Base-by-base conservation (phyloP, 92 coral and sea anemone species). In the Porites divaricata region DNA sequence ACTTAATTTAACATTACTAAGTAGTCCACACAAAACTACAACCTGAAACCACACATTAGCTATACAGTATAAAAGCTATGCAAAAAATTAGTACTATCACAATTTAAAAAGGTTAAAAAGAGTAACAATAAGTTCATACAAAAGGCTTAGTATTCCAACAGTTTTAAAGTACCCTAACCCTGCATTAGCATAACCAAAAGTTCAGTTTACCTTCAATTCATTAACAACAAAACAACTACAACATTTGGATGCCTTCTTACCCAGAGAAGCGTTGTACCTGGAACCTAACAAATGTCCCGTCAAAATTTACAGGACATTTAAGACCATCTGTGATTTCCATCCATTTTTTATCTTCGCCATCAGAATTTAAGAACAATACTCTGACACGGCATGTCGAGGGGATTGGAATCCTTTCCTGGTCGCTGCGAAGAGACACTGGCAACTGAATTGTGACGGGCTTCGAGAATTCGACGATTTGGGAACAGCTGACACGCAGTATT, bases 241-340 rank as follows among this genome's bases (percentile, higher is more conserved):
- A 35, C 41, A 35, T 35, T 35, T 35, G 41, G 41, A 35, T 3
- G 41, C 4, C 41, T 26, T 2, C 86, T 10, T 62, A 82, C 86
- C 86, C 86, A 14, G 86, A 82, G 24, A 82, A 82, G 28, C 72
- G 86, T 52, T 58, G 25, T 1, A 82, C 86, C 72, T 82, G 79
- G 79, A 82, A 82, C 52, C 14, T 72, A 24, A 82, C 86, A 50
- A 63, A 8, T 28, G 19, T 72, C 4, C 79, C 86, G 19, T 82
- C 79, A 63, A 59, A 59, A 15, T 19, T 8, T 1, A 35, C n/a
- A 22, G 86, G 72, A 26, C 52, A 25, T 62, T 15, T 65, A 63
- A 72, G 63, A 23, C 48, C 72, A 22, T 28, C 57, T 2, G 79
- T 57, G 20, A 82, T 82, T 45, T 82, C 86, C 21, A 72, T 19